Conservation (phyloP, 1,140 invertebrate species). For the Melitaea cinxia region DNA sequence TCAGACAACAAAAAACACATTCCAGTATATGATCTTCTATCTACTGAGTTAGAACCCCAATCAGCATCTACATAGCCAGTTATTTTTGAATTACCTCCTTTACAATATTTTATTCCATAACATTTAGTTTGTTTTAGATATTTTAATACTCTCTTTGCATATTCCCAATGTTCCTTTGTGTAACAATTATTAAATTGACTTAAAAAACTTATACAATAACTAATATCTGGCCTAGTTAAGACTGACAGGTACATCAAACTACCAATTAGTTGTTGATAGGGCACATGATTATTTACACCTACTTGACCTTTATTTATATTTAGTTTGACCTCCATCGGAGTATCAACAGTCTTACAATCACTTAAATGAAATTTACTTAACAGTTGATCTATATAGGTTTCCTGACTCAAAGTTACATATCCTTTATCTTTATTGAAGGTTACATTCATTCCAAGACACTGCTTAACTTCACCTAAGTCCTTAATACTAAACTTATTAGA, state of each 20-base stretch:
- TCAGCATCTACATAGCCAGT: background rate
- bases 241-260: background rate
- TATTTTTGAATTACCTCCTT: background rate
- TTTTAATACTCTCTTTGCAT: no score
- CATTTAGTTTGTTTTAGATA: constrained; percentile 4
- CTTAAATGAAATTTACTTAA: background rate
- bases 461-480: background rate
- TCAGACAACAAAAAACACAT: constrained; percentile 1
- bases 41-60: background rate
- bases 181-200: constrained; percentile 16
- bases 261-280: constrained; percentile 7
- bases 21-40: background rate
- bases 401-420: background rate
- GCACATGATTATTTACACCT: background rate
- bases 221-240: background rate
- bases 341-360: background rate
- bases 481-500: background rate
- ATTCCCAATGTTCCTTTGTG: background rate
- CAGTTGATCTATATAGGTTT: background rate
- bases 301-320: constrained; percentile 4
- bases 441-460: background rate
- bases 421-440: background rate
- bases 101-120: constrained; percentile 2
- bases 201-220: background rate
- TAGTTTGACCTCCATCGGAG: background rate